Base-by-base conservation (phyloP, 2,888 invertebrate genomes). In the Aleiodes testaceus region DNA sequence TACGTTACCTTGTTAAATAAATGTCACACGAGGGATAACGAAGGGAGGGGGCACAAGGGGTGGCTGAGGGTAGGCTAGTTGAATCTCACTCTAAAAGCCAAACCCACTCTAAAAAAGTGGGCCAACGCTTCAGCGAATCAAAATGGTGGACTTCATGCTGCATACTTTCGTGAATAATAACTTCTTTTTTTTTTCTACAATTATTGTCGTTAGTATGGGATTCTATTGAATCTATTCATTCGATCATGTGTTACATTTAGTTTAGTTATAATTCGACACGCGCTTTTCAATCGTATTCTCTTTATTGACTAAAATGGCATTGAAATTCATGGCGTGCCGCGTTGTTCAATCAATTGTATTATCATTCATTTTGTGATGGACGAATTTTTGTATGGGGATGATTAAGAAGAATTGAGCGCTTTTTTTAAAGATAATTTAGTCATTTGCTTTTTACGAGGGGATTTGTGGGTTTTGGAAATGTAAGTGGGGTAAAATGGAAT, bases 1-100 rank as follows among this genome's bases (percentile, higher is more conserved):
- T 77, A 81, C 81, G 82, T 84, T 84, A 84, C 82, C 80, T 84
- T 82, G 83, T 84, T 84, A 82, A 85, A 84, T 82, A 84, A 85
- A 85, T 82, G 85, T 85, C 81, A 79, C 81, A 79, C 76, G 36
- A 36, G 36, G 9, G 36, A 11, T 7, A 11, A 36, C 7, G 11
- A 11, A 36, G 36, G 9, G 11, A 36, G 36, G 36, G 75, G 72
- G 72, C 4, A 71, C 77, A 75, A 79, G 79, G 83, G 81, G 79
- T 77, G 79, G 76, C 74, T 73, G 74, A 78, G 75, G 73, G 72
- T 72, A 75, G 72, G 67, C 75, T 72, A 75, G 73, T 76, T 74
- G 68, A 53, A 45, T 20, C 52, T 55, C 44, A 61, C 45, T 66
- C 53, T 74, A 71, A 79, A 77, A 80, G 72, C 78, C 80, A 81